Percentiles rank a stretch among this genome's conserved stretches.
Conservation (phyloP, 2,888 invertebrate species). For the Protonemura montana region DNA sequence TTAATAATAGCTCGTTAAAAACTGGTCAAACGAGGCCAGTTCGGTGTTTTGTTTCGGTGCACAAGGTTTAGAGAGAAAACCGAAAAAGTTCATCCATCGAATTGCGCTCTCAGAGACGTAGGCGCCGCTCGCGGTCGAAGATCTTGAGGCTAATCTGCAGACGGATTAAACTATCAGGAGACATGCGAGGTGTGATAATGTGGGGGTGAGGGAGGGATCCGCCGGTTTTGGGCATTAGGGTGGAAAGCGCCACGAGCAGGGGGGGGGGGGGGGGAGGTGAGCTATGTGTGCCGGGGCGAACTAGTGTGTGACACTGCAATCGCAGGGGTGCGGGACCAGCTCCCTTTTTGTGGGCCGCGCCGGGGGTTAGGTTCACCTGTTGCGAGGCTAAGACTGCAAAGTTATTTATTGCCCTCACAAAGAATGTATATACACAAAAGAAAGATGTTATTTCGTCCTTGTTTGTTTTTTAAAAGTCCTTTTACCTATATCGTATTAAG, state of each 20-base stretch:
- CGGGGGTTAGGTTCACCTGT: background rate
- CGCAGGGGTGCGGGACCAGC: background rate
- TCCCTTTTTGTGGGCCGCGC: background rate
- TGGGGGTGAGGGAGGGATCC: too few relatives aligned
- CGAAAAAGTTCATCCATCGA: background rate
- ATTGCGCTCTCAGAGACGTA: background rate
- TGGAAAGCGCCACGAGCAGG: too few relatives aligned
- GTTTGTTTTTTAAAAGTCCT: background rate
- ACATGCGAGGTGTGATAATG: too few relatives aligned
- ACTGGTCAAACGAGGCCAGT: background rate
- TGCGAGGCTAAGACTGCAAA: background rate
- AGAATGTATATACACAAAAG: background rate
- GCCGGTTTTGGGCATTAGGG: too few relatives aligned
- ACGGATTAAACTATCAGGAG: too few relatives aligned
- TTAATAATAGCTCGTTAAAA: background rate
- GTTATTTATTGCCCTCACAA: slow-evolving; percentile 7
- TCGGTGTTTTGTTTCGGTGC: background rate
- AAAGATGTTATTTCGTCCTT: background rate
- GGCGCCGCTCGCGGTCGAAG: too few relatives aligned
- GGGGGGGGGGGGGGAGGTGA: background rate
- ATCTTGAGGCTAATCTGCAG: too few relatives aligned
- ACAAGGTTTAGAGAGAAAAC: background rate
- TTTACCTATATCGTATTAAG: background rate
- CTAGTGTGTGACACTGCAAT: background rate
- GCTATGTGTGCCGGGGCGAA: background rate